A percentile compares a stretch with the other conserved stretches of the same genome.
Conservation (phyloP, 92 coral and sea anemone species). For the Umimayanthus chanpuru region DNA sequence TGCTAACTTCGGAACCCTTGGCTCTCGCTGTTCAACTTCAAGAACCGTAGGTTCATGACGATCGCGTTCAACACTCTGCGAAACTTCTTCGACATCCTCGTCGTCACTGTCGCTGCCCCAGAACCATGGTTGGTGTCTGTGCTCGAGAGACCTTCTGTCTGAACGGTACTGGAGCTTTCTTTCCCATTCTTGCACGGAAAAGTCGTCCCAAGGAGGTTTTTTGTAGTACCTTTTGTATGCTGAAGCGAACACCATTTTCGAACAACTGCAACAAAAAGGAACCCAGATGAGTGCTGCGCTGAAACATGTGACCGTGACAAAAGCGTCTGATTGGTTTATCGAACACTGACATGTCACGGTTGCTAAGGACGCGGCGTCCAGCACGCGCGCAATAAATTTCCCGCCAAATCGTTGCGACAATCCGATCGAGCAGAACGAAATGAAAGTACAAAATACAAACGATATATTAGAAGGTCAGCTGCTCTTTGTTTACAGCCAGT, state of each 20-base stretch:
- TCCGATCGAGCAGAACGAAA: background rate
- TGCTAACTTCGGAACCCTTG: conserved; percentile 31
- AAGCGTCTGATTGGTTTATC: conserved; percentile 17
- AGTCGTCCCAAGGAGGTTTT: conserved; percentile 90
- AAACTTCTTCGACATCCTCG: conserved; percentile 69
- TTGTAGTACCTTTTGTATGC: conserved; percentile 77
- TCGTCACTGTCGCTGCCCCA: conserved; percentile 91
- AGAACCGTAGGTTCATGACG: conserved; percentile 29
- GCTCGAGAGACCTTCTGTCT: conserved; percentile 94
- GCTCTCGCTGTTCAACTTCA: conserved; percentile 11
- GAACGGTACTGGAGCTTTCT: conserved; percentile 79
- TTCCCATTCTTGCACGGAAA: conserved; percentile 75
- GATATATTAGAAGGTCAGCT: background rate
- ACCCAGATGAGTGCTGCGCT: conserved; percentile 3
- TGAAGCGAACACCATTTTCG: conserved; percentile 81
- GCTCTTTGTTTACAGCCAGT: background rate
- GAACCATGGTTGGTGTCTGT: conserved; percentile 87
- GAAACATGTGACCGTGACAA: conserved; percentile 28
- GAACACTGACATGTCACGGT: conserved; percentile 40
- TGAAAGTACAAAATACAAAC: background rate
- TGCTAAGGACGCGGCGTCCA: conserved; percentile 68
- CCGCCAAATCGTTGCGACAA: conserved; percentile 60
- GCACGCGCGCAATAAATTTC: conserved; percentile 49
- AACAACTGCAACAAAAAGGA: background rate
- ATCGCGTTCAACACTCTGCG: conserved; percentile 45